Base-by-base conservation (phyloP, 2,888 invertebrate genomes). In the Stictocephala bisonia region DNA sequence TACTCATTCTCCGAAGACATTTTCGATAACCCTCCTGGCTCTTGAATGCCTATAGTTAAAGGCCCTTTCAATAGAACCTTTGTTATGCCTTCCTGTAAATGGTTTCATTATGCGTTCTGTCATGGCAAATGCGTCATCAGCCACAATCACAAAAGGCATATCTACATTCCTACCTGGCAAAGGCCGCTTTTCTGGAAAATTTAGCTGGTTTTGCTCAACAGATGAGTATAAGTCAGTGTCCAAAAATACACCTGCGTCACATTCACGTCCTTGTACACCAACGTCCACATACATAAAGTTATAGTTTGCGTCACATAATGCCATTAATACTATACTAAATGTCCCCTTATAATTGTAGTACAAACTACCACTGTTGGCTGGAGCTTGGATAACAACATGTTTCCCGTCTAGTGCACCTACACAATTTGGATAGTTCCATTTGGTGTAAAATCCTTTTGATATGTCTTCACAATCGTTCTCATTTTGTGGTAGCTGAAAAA, bases 381-480 rank as follows among this genome's bases (percentile, higher is more conserved):
- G 66, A 24, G 72, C 48, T 80, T 79, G 27, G 78, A n/a, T n/a
- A n/a, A n/a, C n/a, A n/a, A n/a, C n/a, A n/a, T n/a, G n/a, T n/a
- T n/a, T n/a, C n/a, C n/a, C 79, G 50, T 80, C 79, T 27, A 77
- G 72, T 18, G 77, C 77, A 11, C 75, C 78, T 27, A 75, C 68
- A 29, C 78, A 79, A 31, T 66, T 71, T 41, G 78, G 78, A 50
- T 78, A 79, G 41, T 79, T 76, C 78, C 78, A 78, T 69, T 53
- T 75, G 9, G 53, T 74, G 13, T 71, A 60, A 73, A 78, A 78
- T n/a, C 50, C 68, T 20, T 73, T 29, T 22, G 74, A 74, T 18
- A 78, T 67, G 18, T 20, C 60, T 69, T 76, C 74, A 78, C 79
- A 79, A 74, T 78, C 73, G 48, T 76, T 76, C 20, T 18, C 35